Evolutionary conservation across 2,113 vertebrate species (phyloP), one percentile per base, ranked within the genome.

Genomic region (Bos indicus): DNA sequence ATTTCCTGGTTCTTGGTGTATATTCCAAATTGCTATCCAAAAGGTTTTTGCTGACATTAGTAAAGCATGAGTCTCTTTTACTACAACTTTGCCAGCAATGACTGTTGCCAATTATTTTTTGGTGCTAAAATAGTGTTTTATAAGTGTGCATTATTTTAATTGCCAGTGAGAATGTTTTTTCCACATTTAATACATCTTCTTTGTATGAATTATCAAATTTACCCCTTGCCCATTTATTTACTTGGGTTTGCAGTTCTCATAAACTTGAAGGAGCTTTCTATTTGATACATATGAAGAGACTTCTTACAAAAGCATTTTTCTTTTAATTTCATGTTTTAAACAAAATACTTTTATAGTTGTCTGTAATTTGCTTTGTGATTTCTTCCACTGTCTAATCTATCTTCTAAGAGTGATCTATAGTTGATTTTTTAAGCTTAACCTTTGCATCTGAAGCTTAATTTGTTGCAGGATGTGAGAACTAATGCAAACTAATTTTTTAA

Each of bases 361-460:
- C 26, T 85, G 51, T 81, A 43, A 86, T 90, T 90, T 82, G 52
- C 46, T 96, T 93, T 93, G 77, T 48, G 80, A 74, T 85, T 88
- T 96, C 54, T 84, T 85, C 64, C 56, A 91, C 23, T 93, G 33
- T 5, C 40, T 57, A 85, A 30, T 88, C 30, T 91, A 57, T 80
- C 46, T 90, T 71, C 40, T 91, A 93, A 85, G 67, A 91, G 36
- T 77, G 33, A 88, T 51, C 62, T 94, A 71, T 40, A 54, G 26
- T 64, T 88, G 30, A 74, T 80, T 93, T 96, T 88, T 28, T 12
- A 60, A 80, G 14, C 54, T 91, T n/a, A 84, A 90, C n/a, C 19
- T 93, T 71, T 91, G 94, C 30, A 96, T 51, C 64, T 93, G 64
- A 54, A 85, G n/a, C 77, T 97, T 97, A 90, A 78, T 78, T 92